These are phyloP conservation scores for Lamproptera curius DNA, from an alignment of 2,888 invertebrate genomes.

Conservation along the genomic window DNA sequence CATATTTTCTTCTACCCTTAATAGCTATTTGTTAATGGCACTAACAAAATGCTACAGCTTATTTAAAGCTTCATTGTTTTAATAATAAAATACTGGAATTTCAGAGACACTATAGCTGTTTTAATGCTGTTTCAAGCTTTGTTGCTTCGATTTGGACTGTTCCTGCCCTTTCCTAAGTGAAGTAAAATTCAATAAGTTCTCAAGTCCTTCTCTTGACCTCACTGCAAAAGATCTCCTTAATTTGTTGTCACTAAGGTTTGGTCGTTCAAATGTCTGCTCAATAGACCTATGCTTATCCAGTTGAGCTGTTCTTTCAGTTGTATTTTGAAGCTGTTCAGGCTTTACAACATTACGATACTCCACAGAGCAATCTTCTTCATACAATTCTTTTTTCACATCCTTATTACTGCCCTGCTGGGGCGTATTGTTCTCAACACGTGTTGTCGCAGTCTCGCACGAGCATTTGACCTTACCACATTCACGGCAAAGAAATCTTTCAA, in stretches of 20 bases:
- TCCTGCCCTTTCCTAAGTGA: conserved; percentile 53
- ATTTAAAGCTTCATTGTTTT: too few species aligned
- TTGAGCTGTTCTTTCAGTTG: conserved; percentile 33
- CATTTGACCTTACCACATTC: conserved; percentile 84
- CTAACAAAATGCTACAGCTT: too few species aligned
- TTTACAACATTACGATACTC: conserved; percentile 56
- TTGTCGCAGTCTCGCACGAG: conserved; percentile 64
- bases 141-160: conserved; percentile 45
- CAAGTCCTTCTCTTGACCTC: conserved; percentile 65
- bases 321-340: conserved; percentile 35
- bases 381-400: conserved; percentile 27
- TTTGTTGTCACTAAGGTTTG: conserved; percentile 51
- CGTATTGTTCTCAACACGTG: conserved; percentile 31
- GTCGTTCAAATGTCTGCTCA: conserved; percentile 55
- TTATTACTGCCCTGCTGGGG: conserved; percentile 28
- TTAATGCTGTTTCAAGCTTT: conserved; percentile 36
- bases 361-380: conserved; percentile 35
- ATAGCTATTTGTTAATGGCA: not conserved
- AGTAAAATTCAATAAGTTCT: conserved; percentile 58
- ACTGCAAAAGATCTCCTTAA: conserved; percentile 66
- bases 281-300: conserved; percentile 42
- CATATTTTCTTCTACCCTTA: too few species aligned
- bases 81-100: too few species aligned
- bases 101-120: too few species aligned
- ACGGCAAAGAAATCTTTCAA: conserved; percentile 85